A percentile compares a stretch with the other conserved stretches of the same genome.
These are phyloP conservation scores for Chirona hameri DNA, from an alignment of 2,888 invertebrate species.

Conservation along the genomic window DNA sequence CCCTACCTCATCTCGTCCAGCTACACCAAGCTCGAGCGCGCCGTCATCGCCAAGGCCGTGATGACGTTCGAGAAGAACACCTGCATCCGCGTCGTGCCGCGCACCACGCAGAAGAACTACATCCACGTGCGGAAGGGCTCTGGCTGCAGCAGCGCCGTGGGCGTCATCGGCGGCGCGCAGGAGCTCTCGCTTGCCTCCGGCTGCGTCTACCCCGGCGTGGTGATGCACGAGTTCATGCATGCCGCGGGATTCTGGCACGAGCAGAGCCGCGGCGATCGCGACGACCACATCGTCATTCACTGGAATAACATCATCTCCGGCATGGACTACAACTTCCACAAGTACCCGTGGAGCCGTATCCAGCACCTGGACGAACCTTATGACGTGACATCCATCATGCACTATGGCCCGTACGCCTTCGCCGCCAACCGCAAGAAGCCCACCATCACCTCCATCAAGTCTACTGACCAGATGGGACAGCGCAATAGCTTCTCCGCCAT, in stretches of 20 bases:
- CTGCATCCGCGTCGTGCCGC: too few species aligned
- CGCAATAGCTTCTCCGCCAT: constrained; percentile 43
- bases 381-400: constrained; percentile 47
- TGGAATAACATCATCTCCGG: constrained; percentile 44
- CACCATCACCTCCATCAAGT: constrained; percentile 45
- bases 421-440: constrained; percentile 44
- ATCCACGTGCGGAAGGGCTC: constrained; percentile 40
- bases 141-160: constrained; percentile 50
- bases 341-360: constrained; percentile 44
- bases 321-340: constrained; percentile 46
- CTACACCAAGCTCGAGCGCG: constrained; percentile 34
- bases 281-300: constrained; percentile 48
- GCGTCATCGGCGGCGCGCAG: constrained; percentile 50
- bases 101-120: too few species aligned
- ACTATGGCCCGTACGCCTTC: constrained; percentile 47
- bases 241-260: constrained; percentile 53
- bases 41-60: constrained; percentile 38
- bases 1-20: constrained; percentile 38
- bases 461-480: constrained; percentile 45
- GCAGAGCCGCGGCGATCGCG: constrained; percentile 51
- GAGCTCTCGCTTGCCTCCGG: constrained; percentile 47
- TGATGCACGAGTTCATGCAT: constrained; percentile 53
- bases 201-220: constrained; percentile 48
- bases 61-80: too few species aligned
- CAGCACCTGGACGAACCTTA: constrained; percentile 45